These are phyloP conservation scores for Naja naja DNA, from an alignment of 2,113 vertebrate genomes.

Conservation along the genomic window DNA sequence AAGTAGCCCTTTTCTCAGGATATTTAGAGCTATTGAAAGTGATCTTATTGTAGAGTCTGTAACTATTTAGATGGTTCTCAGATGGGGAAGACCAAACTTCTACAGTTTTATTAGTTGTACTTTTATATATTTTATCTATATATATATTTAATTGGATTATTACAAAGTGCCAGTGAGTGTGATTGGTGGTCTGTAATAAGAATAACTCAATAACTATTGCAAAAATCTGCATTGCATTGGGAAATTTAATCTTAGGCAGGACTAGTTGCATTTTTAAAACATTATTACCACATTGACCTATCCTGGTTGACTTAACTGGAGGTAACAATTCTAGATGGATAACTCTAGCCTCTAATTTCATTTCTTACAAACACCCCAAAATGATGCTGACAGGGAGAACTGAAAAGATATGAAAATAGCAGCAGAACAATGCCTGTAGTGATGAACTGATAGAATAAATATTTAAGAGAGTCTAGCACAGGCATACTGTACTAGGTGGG, in stretches of 20 bases:
- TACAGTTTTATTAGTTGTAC: neutral
- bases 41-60: neutral
- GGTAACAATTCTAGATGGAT: neutral
- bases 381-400: neutral
- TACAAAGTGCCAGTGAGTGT: neutral
- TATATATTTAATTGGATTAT: neutral
- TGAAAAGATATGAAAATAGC: neutral
- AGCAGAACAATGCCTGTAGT: neutral
- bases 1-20: neutral
- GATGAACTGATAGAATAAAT: neutral
- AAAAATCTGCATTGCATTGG: neutral
- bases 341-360: neutral
- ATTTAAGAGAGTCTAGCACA: neutral
- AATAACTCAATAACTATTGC: neutral
- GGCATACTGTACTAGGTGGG: neutral
- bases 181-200: neutral
- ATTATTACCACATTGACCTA: neutral
- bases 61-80: neutral
- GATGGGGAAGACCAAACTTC: neutral
- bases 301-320: neutral
- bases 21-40: neutral
- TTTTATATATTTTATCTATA: neutral
- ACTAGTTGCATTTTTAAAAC: neutral
- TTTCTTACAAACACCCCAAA: neutral
- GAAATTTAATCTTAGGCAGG: neutral